A percentile compares a stretch with the other conserved stretches of the same genome.
phyloP scores from a whole-genome alignment of 2,113 vertebrate genomes.

The Forbesichthys agassizii region DNA sequence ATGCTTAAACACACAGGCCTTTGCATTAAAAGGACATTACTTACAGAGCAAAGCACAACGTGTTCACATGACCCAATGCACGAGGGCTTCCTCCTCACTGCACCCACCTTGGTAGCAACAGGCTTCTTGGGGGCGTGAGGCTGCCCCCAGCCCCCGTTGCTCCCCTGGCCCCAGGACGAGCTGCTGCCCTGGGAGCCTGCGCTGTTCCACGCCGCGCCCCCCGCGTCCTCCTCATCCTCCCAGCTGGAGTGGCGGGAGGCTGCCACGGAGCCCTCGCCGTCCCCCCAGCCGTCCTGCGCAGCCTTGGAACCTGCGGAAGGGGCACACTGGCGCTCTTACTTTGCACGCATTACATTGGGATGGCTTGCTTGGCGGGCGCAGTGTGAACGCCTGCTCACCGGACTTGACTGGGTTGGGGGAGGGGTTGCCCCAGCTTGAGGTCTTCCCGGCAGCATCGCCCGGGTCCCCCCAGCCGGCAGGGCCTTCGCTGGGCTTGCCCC shows the following conservation, averaged over 20 bases:
- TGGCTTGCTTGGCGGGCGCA: background rate
- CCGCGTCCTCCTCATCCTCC: conserved; percentile 96
- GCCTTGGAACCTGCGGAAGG: conserved; percentile 89
- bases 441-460: conserved; percentile 82
- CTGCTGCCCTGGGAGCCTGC: conserved; percentile 94
- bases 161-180: conserved; percentile 85
- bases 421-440: conserved; percentile 85
- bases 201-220: conserved; percentile 89
- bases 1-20: too few relatives aligned
- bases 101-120: conserved; percentile 85
- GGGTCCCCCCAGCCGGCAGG: conserved; percentile 89
- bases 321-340: too few relatives aligned
- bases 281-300: conserved; percentile 99
- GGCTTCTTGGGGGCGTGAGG: conserved; percentile 88
- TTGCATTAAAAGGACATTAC: too few relatives aligned
- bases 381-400: conserved; percentile 76
- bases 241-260: conserved; percentile 95
- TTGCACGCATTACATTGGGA: background rate
- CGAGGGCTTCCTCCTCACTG: too few relatives aligned
- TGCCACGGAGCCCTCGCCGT: conserved; percentile 87
- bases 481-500: conserved; percentile 87
- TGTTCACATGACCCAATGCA: too few relatives aligned
- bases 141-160: conserved; percentile 86
- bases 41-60: too few relatives aligned
- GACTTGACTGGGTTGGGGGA: conserved; percentile 86